Evolutionary conservation across 2,113 vertebrate genomes (phyloP), one percentile per base, ranked within the genome.

Genomic region (Atlantisia rogersi): DNA sequence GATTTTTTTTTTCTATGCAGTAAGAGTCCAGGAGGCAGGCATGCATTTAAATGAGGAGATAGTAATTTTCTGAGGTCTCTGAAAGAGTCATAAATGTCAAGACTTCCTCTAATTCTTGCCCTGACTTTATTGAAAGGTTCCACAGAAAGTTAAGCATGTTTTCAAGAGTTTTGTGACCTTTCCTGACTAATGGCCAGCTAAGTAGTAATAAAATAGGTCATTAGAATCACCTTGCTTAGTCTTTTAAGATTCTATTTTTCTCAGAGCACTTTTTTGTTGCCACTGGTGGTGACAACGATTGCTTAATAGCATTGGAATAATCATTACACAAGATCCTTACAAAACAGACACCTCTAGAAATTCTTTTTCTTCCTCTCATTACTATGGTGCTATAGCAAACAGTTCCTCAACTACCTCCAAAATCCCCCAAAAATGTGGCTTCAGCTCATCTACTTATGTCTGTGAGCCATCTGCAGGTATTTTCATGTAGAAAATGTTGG

Each of bases 321-420:
- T 67, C 22, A 31, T 71, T 71, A 59, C 13, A 44, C 28, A 90
- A 83, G 28, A 71, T 68, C 28, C 12, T 29, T 64, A 15, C 39
- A 64, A 69, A 95, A 65, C 22, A 76, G 13, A 56, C 58, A 68
- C 16, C 22, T 96, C 32, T 63, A 63, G 48, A 90, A 86, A 74
- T 59, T 88, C 15, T 77, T 15, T 40, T 86, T 19, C 17, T 32
- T 58, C 4, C 6, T 82, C 10, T 65, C 19, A n/a, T 92, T 80
- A 44, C 37, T 50, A 62, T n/a, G 35, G 53, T 80, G 40, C 50
- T 59, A 65, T n/a, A 35, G 53, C 48, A 86, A 92, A 4, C 6
- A 50, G n/a, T 55, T 10, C 35, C 22, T 86, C 71, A 82, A 39
- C 5, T 6, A 2, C 74, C 31, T 59, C 35, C 1, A 2, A 71